Conservation (phyloP, 1,140 invertebrate species). For the Reticulitermes speratus region DNA sequence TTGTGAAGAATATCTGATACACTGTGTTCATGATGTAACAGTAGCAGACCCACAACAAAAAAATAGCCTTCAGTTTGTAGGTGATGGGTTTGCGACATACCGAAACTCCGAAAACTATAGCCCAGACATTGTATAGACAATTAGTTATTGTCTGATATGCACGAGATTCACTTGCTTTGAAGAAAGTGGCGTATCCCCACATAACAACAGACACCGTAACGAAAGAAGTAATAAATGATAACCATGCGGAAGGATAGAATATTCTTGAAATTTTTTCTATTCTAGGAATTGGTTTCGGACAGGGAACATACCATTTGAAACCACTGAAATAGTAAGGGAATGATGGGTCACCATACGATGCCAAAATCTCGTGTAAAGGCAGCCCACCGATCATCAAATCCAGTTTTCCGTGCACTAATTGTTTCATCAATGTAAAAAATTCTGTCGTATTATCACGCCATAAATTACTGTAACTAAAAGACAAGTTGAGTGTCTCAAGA, state of each 20-base stretch:
- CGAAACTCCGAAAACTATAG: neutral
- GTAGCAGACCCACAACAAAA: neutral
- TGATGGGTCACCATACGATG: neutral
- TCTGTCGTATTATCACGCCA: too few relatives aligned
- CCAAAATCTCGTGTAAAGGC: neutral
- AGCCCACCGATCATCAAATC: neutral
- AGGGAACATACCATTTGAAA: neutral
- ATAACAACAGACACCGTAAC: neutral
- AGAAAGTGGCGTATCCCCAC: neutral
- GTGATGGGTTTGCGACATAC: neutral
- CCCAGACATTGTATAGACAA: neutral
- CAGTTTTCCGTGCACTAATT: neutral
- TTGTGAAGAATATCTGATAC: neutral
- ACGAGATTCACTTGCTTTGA: neutral
- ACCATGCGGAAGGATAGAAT: neutral
- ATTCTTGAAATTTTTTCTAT: neutral
- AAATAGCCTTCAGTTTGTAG: neutral
- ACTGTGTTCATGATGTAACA: neutral
- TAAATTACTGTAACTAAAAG: neutral
- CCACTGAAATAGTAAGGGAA: neutral
- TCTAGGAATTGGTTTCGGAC: neutral
- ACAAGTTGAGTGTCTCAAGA: neutral
- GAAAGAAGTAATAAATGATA: neutral
- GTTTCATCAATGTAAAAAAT: neutral
- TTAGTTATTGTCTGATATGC: neutral